These are phyloP conservation scores for Scrobipalpa costella DNA, from an alignment of 2,888 invertebrate species.

Conservation along the genomic window DNA sequence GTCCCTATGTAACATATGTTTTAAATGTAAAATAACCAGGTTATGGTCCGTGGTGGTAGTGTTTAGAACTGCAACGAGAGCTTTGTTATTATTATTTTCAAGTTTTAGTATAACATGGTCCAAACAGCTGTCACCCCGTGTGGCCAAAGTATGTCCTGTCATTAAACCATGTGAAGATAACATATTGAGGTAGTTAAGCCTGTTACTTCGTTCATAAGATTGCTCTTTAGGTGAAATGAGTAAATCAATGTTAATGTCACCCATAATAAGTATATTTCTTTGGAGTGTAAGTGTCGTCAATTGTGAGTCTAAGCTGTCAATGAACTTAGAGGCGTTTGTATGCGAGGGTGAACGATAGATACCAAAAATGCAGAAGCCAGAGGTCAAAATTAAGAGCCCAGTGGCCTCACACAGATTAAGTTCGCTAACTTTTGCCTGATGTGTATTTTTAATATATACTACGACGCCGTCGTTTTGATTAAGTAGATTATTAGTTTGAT, in stretches of 20 bases:
- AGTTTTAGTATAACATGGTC: too few relatives aligned
- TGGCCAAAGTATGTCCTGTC: too few relatives aligned
- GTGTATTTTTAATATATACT: constrained; percentile 26
- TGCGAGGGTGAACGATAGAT: constrained; percentile 34
- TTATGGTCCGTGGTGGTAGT: background rate
- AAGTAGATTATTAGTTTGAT: constrained; percentile 25
- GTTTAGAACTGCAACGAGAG: background rate
- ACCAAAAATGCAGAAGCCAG: constrained; percentile 28
- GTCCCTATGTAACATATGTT: background rate
- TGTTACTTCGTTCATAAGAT: too few relatives aligned
- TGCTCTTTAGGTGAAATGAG: too few relatives aligned
- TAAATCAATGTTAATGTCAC: too few relatives aligned
- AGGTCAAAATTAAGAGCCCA: constrained; percentile 29
- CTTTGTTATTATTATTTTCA: constrained; percentile 13
- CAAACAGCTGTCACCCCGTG: too few relatives aligned
- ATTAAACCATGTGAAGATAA: too few relatives aligned
- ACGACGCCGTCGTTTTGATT: constrained; percentile 34
- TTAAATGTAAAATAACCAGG: background rate
- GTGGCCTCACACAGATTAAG: constrained; percentile 31
- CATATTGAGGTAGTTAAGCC: too few relatives aligned
- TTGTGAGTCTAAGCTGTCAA: constrained; percentile 20
- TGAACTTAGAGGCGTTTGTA: constrained; percentile 27
- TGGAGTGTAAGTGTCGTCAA: constrained; percentile 19
- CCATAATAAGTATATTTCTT: too few relatives aligned
- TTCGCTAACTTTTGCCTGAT: constrained; percentile 29